Base-by-base conservation (phyloP, 2,888 invertebrate genomes). In the Drymonia ruficornis region DNA sequence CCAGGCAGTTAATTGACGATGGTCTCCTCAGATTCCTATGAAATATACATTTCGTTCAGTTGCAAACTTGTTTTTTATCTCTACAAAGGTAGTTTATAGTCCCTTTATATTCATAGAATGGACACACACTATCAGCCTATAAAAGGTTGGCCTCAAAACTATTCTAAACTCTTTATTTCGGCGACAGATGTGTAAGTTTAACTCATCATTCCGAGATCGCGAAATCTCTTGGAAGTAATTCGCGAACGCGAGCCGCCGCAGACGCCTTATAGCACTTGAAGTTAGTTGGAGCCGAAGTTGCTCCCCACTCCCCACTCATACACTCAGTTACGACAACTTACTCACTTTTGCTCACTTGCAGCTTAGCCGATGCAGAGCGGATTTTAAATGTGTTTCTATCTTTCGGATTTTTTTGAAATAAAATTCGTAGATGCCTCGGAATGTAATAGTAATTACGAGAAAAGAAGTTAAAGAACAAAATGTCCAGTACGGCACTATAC, bases 191-290 rank as follows among this genome's bases (percentile, higher is more conserved):
- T 73, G 70, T 64, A 69, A 78, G 77, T 83, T 82, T 76, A 63
- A 83, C 77, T 83, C 82, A 81, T 86, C 80, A 84, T 84, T 79
- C 74, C 66, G 75, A 84, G 75, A 84, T 84, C 78, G 84, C 67
- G 82, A 88, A 89, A 87, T 88, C 84, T 81, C 76, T 84, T 78
- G 86, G 84, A 87, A 87, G 83, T 85, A 86, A 88, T 83, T 81
- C 80, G 83, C 74, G 73, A 78, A 80, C 82, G 74, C 78, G 77
- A 81, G 83, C 78, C 72, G 74, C 82, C 84, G 71, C 86, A 84
- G 81, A 81, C 83, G 82, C 80, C 86, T 81, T 83, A 78, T 82
- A 34, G 74, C 78, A 83, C 86, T 86, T 74, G 74, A 81, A 89
- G 82, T 87, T 83, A 83, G 84, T 84, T 84, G 70, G 65, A 67